Evolutionary conservation across 2,888 invertebrate genomes (phyloP).

Genomic region (Lamellibrachia columna): DNA sequence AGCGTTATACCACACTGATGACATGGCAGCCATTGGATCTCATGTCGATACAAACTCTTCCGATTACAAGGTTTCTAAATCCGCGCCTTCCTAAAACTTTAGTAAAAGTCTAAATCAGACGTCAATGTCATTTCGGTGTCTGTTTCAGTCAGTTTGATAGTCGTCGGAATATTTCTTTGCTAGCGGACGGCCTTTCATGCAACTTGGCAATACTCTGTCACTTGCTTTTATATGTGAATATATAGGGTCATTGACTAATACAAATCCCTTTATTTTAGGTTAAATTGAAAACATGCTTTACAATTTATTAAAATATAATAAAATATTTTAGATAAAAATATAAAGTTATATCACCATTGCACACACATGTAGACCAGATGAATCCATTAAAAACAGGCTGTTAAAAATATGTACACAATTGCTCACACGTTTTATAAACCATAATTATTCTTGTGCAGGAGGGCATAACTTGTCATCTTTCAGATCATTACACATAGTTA

Average conservation of each 20-base stretch:
- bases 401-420: no score
- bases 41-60: constrained; percentile 49
- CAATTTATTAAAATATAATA: background rate
- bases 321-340: background rate
- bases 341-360: background rate
- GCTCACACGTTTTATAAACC: no score
- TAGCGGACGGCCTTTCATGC: background rate
- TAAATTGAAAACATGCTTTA: background rate
- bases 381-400: no score
- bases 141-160: background rate
- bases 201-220: background rate
- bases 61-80: constrained; percentile 55
- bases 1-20: constrained; percentile 48
- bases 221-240: background rate
- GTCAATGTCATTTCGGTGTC: background rate
- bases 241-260: background rate
- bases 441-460: no score
- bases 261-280: background rate
- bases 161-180: background rate
- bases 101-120: constrained; percentile 14
- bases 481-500: background rate
- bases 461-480: no score
- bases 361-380: background rate
- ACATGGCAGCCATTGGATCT: constrained; percentile 54
- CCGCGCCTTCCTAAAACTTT: background rate